Base-by-base conservation (phyloP, 1,140 invertebrate species). In the Samia ricini region DNA sequence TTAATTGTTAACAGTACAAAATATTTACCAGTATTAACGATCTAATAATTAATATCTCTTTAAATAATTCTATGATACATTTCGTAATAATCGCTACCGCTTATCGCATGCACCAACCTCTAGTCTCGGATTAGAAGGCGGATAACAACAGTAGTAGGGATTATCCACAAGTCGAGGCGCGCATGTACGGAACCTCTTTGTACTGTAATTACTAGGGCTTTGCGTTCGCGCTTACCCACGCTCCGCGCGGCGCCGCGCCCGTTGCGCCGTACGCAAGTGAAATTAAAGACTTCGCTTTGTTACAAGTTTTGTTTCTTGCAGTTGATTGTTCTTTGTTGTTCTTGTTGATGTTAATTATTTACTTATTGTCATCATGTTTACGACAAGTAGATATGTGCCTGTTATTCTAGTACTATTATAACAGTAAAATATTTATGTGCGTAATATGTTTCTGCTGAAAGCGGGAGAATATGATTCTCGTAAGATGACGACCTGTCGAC, bases 161-260 rank as follows among this genome's bases (percentile, higher is more conserved):
- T 72, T 67, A 72, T 69, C 67, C 63, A 63, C 50, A 36, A 68
- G 61, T 57, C 23, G 63, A 63, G 49, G 58, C 60, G 63, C 65
- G 67, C 61, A 64, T 72, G 59, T 68, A 66, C 68, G 22, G 29
- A 22, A 48, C 63, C 67, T 60, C 69, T 68, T 68, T 66, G 69
- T 68, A 61, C 63, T 57, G 57, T 68, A 72, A 72, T 72, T 69
- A 72, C 66, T 72, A 68, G 22, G 69, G 69, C 65, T 71, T 71
- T 71, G 22, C 33, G 15, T 33, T 29, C 26, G 26, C 26, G 26
- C 26, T 29, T 29, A 29, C 4, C 26, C 26, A 26, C 26, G 8
- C 26, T 3, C 26, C 26, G 26, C 26, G 26, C 3, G 26, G 3
- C 26, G 26, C 26, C 26, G 26, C 26, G 10, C 12, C 10, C 33